These are phyloP conservation scores for Leptobrachium leishanense DNA, from an alignment of 2,113 vertebrate species.

Conservation along the genomic window DNA sequence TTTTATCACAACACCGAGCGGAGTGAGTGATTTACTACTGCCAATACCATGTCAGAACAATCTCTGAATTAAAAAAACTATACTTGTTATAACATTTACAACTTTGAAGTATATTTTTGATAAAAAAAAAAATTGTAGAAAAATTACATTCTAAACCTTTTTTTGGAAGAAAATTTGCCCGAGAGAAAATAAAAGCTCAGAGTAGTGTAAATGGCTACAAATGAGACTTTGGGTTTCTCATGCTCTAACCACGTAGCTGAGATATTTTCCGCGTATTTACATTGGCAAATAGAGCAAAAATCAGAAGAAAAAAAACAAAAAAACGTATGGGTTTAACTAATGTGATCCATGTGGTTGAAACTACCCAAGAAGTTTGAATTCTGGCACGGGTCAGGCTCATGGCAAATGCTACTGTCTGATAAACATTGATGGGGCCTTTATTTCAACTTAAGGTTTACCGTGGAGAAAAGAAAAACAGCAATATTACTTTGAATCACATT, in stretches of 20 bases:
- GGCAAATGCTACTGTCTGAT: conserved; percentile 30
- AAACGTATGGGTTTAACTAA: conserved; percentile 60
- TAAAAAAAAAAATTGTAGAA: too few species aligned
- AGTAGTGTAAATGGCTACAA: not conserved
- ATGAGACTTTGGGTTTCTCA: conserved; percentile 10
- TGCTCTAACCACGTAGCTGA: conserved; percentile 49
- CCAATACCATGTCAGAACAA: too few species aligned
- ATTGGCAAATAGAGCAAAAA: conserved; percentile 56
- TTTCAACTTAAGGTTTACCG: not conserved
- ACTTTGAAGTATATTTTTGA: too few species aligned
- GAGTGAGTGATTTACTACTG: too few species aligned
- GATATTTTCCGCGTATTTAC: conserved; percentile 68
- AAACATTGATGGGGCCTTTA: not conserved
- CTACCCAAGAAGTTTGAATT: conserved; percentile 67
- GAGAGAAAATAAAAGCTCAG: not conserved
- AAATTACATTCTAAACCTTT: not conserved
- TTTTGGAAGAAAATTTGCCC: not conserved
- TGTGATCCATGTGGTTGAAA: conserved; percentile 77
- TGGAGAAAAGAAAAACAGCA: not conserved
- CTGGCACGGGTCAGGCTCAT: conserved; percentile 41
- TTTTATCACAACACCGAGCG: too few species aligned
- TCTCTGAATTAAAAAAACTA: too few species aligned
- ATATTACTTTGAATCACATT: too few species aligned
- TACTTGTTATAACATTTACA: too few species aligned
- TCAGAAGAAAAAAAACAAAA: conserved; percentile 39